Percentiles rank a stretch among this genome's conserved stretches.
phyloP scores from a whole-genome alignment of 2,888 invertebrate species.

The Tuta absoluta region DNA sequence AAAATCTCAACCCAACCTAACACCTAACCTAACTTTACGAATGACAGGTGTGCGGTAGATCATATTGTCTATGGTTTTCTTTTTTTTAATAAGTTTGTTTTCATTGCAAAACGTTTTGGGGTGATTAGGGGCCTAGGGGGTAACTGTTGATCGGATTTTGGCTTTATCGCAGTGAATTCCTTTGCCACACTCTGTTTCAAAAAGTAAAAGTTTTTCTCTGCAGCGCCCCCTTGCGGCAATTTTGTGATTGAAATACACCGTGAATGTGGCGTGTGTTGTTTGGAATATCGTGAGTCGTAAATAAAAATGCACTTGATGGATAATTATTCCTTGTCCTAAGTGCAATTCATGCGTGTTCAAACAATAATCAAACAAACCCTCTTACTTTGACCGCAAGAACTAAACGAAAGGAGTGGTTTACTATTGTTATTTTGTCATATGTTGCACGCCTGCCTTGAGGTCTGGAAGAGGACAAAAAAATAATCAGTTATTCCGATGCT shows the following conservation, averaged over 20 bases:
- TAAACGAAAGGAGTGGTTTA: constrained; percentile 53
- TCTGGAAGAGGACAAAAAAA: constrained; percentile 76
- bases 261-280: constrained; percentile 83
- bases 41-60: constrained; percentile 7
- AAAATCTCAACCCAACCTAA: neutral
- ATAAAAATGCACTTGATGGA: constrained; percentile 73
- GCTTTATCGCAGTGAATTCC: neutral
- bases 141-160: neutral
- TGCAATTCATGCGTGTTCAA: constrained; percentile 57
- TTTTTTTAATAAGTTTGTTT: neutral
- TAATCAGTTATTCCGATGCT: constrained; percentile 73
- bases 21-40: neutral
- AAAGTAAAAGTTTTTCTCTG: constrained; percentile 17
- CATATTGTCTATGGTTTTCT: neutral
- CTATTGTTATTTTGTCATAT: constrained; percentile 73
- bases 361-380: constrained; percentile 48
- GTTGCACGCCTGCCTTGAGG: constrained; percentile 80
- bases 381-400: constrained; percentile 49
- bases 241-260: constrained; percentile 69
- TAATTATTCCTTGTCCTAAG: constrained; percentile 56
- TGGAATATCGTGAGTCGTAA: constrained; percentile 77
- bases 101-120: neutral
- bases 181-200: neutral
- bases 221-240: constrained; percentile 68
- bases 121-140: neutral